Conservation (phyloP, 2,888 invertebrate species). For the Tenthredo amoena region DNA sequence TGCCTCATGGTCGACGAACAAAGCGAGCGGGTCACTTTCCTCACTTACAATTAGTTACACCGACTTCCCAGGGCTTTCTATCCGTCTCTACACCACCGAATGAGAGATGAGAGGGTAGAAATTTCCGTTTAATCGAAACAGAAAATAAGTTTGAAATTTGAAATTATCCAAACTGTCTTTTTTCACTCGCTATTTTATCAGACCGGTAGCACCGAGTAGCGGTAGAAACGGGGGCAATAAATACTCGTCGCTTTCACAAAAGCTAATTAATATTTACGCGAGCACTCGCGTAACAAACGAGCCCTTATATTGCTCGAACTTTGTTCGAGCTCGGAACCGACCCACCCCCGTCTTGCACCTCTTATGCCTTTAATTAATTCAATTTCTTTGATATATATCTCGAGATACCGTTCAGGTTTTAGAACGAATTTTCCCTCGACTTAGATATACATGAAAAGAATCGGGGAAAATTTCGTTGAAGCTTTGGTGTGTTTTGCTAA, state of each 20-base stretch:
- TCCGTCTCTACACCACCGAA: neutral
- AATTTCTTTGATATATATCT: constrained; percentile 64
- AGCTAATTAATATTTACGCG: constrained; percentile 71
- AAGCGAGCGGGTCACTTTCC: constrained; percentile 76
- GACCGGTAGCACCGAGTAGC: neutral
- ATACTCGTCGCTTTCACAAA: constrained; percentile 63
- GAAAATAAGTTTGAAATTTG: neutral
- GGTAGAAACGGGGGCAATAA: constrained; percentile 54
- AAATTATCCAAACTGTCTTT: constrained; percentile 43
- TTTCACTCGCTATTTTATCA: neutral
- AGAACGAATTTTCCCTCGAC: neutral
- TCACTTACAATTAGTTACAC: constrained; percentile 75
- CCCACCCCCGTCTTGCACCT: constrained; percentile 41
- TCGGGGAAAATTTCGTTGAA: neutral
- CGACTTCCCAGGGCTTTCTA: constrained; percentile 51
- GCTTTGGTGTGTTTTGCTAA: too few species aligned
- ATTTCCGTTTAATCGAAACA: neutral
- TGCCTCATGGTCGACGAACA: constrained; percentile 65
- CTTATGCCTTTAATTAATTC: constrained; percentile 67
- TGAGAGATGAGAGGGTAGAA: neutral
- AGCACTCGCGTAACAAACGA: constrained; percentile 64
- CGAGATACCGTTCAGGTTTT: neutral
- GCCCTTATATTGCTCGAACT: constrained; percentile 61
- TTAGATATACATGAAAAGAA: neutral
- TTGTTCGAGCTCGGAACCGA: constrained; percentile 32